Conservation (phyloP, 2,113 vertebrate species). For the Callipepla squamata region DNA sequence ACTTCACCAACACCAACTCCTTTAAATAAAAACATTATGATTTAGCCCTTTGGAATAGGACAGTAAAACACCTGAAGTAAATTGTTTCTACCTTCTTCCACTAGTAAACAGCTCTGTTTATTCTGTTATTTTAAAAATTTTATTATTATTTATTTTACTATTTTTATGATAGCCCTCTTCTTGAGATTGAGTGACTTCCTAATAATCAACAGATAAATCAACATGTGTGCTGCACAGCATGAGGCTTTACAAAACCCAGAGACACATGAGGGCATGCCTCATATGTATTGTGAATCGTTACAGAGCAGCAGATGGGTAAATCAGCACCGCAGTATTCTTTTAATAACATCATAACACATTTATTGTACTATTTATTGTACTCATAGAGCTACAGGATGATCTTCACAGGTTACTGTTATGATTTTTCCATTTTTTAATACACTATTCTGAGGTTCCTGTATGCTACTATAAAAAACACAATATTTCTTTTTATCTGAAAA, state of each 20-base stretch:
- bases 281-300: background rate
- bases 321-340: background rate
- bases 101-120: background rate
- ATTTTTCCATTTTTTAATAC: background rate
- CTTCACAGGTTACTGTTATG: background rate
- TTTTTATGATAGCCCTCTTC: background rate
- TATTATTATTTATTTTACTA: background rate
- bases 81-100: background rate
- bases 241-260: background rate
- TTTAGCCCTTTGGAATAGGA: background rate
- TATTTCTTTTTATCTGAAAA: background rate
- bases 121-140: background rate
- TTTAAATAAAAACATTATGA: background rate
- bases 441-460: background rate
- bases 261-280: background rate
- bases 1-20: background rate
- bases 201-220: background rate
- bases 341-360: background rate
- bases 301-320: background rate
- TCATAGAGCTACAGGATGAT: background rate
- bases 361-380: background rate
- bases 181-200: background rate
- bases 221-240: background rate
- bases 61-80: background rate
- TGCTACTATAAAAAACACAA: background rate